Evolutionary conservation across 2,113 vertebrate genomes (phyloP).

Genomic region (Anser cygnoides): DNA sequence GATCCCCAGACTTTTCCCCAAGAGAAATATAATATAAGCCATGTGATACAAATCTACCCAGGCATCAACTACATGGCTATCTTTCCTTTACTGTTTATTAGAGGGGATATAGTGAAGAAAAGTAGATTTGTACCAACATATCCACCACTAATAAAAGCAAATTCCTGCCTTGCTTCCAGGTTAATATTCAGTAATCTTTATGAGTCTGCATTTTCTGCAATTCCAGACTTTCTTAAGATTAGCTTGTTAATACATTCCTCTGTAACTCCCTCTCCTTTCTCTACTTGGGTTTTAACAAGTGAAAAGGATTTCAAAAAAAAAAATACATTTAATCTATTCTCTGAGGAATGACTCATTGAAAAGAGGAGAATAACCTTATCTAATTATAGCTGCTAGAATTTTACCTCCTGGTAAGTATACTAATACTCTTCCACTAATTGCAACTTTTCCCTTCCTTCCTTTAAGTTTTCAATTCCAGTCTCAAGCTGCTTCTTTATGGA

Average conservation of each 20-base stretch:
- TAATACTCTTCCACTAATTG: constrained; percentile 31
- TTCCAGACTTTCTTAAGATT: background rate
- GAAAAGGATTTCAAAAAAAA: background rate
- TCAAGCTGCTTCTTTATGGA: background rate
- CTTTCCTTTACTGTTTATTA: background rate
- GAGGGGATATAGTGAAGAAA: background rate
- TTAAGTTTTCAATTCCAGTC: background rate
- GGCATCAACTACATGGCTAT: background rate
- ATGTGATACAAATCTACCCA: background rate
- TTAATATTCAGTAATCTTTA: constrained; percentile 5
- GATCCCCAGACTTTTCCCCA: background rate
- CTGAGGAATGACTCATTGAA: constrained; percentile 42
- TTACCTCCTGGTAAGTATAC: constrained; percentile 31
- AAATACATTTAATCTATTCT: constrained; percentile 10
- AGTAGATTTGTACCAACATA: background rate
- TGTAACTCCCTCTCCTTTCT: background rate
- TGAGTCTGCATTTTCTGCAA: background rate
- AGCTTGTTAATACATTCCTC: background rate
- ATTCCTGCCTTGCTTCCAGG: background rate
- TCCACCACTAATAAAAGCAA: background rate
- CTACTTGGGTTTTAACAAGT: background rate
- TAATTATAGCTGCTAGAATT: constrained; percentile 52
- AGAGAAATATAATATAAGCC: background rate
- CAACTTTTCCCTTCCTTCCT: background rate
- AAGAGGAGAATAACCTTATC: background rate